Conservation (phyloP, 1,140 invertebrate species). For the Anastrepha ludens region DNA sequence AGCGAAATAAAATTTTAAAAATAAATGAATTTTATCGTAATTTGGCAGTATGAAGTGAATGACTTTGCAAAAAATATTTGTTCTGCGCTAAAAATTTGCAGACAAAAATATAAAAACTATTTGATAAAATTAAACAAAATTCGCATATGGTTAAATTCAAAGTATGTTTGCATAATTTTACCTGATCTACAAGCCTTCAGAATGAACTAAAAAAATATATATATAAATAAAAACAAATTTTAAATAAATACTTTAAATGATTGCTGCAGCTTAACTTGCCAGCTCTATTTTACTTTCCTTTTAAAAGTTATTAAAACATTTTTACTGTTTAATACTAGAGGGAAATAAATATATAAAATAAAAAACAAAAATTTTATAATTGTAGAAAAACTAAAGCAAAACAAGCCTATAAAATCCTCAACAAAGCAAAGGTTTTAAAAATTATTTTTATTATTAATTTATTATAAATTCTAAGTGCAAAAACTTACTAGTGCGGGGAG, state of each 20-base stretch:
- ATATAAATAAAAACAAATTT: not conserved
- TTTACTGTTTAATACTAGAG: not conserved
- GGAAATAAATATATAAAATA: not conserved
- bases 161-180: not conserved
- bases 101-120: not conserved
- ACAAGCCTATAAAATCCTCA: not conserved
- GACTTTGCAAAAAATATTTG: too few species aligned
- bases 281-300: slow-evolving; percentile 5
- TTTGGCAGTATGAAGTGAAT: too few species aligned
- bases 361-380: not conserved
- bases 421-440: not conserved
- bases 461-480: not conserved
- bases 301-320: not conserved
- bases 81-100: too few species aligned
- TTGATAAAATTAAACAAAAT: not conserved
- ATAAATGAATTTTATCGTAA: not conserved
- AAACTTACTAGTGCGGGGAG: not conserved
- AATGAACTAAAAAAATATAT: not conserved
- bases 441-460: not conserved
- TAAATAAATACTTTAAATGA: slow-evolving; percentile 10
- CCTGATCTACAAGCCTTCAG: not conserved
- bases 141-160: not conserved
- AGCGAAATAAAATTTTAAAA: not conserved
- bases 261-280: slow-evolving; percentile 50
- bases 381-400: not conserved